Evolutionary conservation across 1,140 invertebrate species (phyloP), one percentile per base, ranked within the genome.

Genomic region (Limonius californicus): DNA sequence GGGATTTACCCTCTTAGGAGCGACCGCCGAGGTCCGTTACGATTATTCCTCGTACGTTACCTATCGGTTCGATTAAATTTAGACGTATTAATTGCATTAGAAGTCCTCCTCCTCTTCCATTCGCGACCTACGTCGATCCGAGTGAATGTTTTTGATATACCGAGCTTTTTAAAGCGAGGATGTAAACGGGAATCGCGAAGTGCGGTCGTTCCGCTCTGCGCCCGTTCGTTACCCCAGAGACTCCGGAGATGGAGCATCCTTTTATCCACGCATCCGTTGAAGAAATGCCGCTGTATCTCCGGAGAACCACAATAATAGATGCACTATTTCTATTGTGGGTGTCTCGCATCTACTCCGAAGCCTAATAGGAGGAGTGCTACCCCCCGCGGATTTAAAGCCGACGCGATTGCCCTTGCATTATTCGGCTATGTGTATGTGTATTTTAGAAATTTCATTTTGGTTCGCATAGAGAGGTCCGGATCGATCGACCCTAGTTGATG

Each of bases 11-110:
- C 59, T 45, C 50, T 42, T 61, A 18, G 23, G 20, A 16, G 50
- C 50, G 14, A 61, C 27, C 59, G 47, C n/a, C n/a, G n/a, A 50
- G 43, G 57, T 50, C 43, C 45, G 57, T 45, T 47, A 35, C 45
- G 57, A 59, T 59, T 61, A 42, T 61, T 61, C 20, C 47, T 54
- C 59, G 32, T 54, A 54, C 20, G 47, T 43, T 61, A 59, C 12
- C 39, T 20, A 59, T 12, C 16, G 9, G 18, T 30, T 30, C 8
- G 11, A 50, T 61, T 54, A 61, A 61, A 32, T 61, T 54, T 32
- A 61, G 54, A 54, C 58, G 47, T 50, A 45, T 59, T 59, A 59
- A 59, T 2, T 23, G 54, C n/a, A 6, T 14, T n/a, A n/a, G n/a
- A n/a, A n/a, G n/a, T n/a, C n/a, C n/a, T n/a, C n/a, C 45, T 8